phyloP scores from a whole-genome alignment of 1,140 invertebrate genomes.

The Scaptomyza graminum region DNA sequence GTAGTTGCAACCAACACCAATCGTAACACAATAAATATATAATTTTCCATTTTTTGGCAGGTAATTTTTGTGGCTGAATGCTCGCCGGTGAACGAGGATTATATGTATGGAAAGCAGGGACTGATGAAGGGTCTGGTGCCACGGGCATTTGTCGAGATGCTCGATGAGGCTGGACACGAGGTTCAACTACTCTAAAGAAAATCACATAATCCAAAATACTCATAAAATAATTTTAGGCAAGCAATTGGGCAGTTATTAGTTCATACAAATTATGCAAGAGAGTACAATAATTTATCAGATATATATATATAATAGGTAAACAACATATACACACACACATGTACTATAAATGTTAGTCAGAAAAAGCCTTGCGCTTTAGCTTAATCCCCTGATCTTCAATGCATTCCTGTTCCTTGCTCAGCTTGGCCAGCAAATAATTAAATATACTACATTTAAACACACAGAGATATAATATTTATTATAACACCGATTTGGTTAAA shows the following conservation, averaged over 20 bases:
- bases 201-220: conserved; percentile 54
- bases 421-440: too few relatives aligned
- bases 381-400: conserved; percentile 40
- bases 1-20: not conserved
- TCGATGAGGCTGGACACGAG: conserved; percentile 71
- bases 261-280: conserved; percentile 60
- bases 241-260: conserved; percentile 66
- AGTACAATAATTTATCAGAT: conserved; percentile 82
- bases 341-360: conserved; percentile 37
- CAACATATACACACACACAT: conserved; percentile 40
- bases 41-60: conserved; percentile 85
- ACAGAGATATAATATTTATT: too few relatives aligned
- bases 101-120: conserved; percentile 89
- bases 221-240: conserved; percentile 30
- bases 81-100: conserved; percentile 88
- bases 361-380: conserved; percentile 34
- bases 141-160: conserved; percentile 88
- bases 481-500: too few relatives aligned
- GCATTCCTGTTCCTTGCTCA: too few relatives aligned
- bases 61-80: conserved; percentile 88
- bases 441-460: too few relatives aligned
- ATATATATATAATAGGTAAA: conserved; percentile 54
- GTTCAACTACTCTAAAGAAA: conserved; percentile 41
- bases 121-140: conserved; percentile 89
- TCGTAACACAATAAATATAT: not conserved